A percentile compares a stretch with the other conserved stretches of the same genome.
phyloP scores from a whole-genome alignment of 1,140 invertebrate species.

The Tribolium madens region DNA sequence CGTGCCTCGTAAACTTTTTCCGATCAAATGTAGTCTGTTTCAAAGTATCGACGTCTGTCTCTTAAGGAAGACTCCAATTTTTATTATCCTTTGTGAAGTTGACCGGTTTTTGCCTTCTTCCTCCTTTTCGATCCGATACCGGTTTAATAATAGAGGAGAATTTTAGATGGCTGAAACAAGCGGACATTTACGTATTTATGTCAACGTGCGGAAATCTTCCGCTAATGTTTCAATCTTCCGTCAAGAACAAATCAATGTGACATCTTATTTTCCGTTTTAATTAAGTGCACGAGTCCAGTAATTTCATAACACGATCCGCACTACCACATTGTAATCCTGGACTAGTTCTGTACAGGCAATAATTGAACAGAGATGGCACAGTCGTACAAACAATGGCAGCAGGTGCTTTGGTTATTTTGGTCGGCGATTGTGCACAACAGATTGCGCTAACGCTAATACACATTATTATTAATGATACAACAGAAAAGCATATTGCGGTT shows the following conservation, averaged over 20 bases:
- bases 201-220: not conserved
- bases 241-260: not conserved
- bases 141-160: constrained; percentile 26
- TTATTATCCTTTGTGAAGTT: constrained; percentile 38
- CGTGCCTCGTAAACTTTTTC: constrained; percentile 26
- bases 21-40: constrained; percentile 37
- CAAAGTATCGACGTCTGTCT: constrained; percentile 34
- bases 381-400: constrained; percentile 24
- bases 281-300: constrained; percentile 7
- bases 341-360: constrained; percentile 19
- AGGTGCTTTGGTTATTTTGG: constrained; percentile 35
- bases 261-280: not conserved
- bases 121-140: constrained; percentile 11
- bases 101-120: constrained; percentile 10
- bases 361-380: constrained; percentile 22
- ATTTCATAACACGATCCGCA: constrained; percentile 25
- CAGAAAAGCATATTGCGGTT: not conserved
- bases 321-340: constrained; percentile 18
- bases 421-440: constrained; percentile 34
- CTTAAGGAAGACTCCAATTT: constrained; percentile 34
- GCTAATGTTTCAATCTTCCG: not conserved
- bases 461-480: constrained; percentile 32
- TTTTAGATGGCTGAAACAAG: constrained; percentile 10
- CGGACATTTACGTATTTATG: constrained; percentile 27
- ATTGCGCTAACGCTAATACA: constrained; percentile 29